Base-by-base conservation (phyloP, 2,113 vertebrate species). In the Toxotes chatareus region DNA sequence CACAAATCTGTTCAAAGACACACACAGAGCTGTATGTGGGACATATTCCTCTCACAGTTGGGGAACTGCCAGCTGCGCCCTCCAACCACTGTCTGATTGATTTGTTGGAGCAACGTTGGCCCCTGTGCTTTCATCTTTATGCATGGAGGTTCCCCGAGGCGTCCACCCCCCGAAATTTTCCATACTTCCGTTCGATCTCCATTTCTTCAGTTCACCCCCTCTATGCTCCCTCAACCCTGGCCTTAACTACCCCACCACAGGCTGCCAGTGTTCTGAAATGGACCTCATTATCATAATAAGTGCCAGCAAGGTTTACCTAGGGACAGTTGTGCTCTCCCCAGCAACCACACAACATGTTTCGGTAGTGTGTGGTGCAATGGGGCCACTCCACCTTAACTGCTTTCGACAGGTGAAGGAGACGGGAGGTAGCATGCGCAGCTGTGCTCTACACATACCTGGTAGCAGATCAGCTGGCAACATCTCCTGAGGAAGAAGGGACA, bases 51-150 rank as follows among this genome's bases (percentile, higher is more conserved):
- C 73, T 88, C 78, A 84, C 81, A 76, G 73, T 87, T 89, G 81
- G 83, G 62, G 62, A 77, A 27, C 78, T 73, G 68, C 76, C 86
- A 87, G 74, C 77, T 80, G 66, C 34, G 42, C 85, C 90, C 89
- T 83, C 84, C 56, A 90, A 88, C 83, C 83, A 88, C 79, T 80
- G 72, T 86, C 79, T 90, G 86, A 93, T 89, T 89, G 86, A 92
- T 88, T 90, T 79, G 87, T 83, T 80, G 75, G 80, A 73, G 86
- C 74, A 86, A 78, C 36, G 2, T 38, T 76, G 70, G 84, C 64
- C 82, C 79, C 53, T 57, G 46, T 57, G 79, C 79, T 83, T 93
- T 91, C 83, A 91, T 92, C 85, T 89, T 90, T 86, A 92, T 93
- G 84, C 85, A 88, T 88, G 68, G 51, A 84, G 68, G 36, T 63